phyloP scores from a whole-genome alignment of 2,797 vertebrate species.

The Cossypha polioptera region DNA sequence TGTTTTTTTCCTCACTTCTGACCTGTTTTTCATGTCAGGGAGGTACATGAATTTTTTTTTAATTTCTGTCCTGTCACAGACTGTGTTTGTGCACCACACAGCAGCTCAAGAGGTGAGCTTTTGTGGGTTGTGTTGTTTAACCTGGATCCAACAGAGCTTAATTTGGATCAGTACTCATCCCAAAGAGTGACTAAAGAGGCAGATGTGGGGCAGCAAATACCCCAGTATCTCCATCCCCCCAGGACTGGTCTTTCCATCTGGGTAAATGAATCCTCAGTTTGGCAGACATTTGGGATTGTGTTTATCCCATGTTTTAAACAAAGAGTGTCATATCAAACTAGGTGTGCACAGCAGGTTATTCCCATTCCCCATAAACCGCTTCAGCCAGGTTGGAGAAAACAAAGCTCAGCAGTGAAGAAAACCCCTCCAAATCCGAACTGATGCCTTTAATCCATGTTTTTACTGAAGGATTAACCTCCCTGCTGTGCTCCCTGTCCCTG shows the following conservation, averaged over 20 bases:
- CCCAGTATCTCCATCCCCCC: background rate
- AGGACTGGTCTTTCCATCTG: background rate
- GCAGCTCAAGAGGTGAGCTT: accelerated
- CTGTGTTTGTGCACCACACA: background rate
- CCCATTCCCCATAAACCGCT: background rate
- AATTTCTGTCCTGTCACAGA: background rate
- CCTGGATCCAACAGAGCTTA: background rate
- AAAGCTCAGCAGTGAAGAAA: background rate
- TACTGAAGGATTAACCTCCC: background rate
- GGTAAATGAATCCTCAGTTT: background rate
- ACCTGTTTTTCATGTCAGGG: background rate
- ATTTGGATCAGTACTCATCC: background rate
- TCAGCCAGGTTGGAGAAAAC: background rate
- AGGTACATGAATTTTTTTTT: background rate
- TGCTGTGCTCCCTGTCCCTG: background rate
- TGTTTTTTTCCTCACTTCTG: background rate
- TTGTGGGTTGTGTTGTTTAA: background rate
- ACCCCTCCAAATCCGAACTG: background rate
- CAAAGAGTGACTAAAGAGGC: background rate
- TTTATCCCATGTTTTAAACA: background rate
- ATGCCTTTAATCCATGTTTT: background rate
- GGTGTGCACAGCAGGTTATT: background rate
- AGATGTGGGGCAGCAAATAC: background rate
- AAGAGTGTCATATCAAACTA: background rate
- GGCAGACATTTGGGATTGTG: background rate